Base-by-base conservation (phyloP, 2,113 vertebrate species). In the Caracal caracal region DNA sequence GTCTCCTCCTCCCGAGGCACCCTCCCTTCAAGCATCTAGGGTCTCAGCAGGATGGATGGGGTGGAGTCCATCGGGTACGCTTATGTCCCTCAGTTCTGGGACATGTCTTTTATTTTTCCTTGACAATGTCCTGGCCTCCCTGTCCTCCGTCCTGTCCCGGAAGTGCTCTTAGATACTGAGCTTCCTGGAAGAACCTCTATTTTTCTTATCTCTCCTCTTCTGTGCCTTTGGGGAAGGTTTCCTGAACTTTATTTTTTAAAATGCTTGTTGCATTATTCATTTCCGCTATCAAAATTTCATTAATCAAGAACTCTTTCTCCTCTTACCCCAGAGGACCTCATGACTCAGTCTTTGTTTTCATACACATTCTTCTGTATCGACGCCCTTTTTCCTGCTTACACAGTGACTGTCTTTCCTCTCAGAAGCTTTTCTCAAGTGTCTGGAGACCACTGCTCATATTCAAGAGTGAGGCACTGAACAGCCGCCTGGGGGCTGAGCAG, bases 321-420 rank as follows among this genome's bases (percentile, higher is more conserved):
- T 51, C 26, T 10, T 8, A 19, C 47, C 75, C 66, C n/a, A 2
- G 6, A 56, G 68, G 51, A 13, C 49, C 68, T 9, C 17, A 11
- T 6, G 51, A 47, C 51, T 78, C 28, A 33, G 75, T 33, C 47
- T 51, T 51, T 51, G 43, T 78, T 78, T 51, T 20, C 8, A 30
- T 10, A 11, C 9, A 2, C 0, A 3, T 17, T 53, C n/a, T 49
- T 20, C 66, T 0, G 1, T 35, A 10, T 16, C 7, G 7, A 17
- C 7, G 0, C 43, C n/a, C 66, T 30, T 51, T 37, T 53, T 37
- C 35, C 68, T 9, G 15, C 8, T 40, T 5, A 35, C 47, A 7
- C 2, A 0, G 49, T 1, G 6, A 15, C 66, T 26, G 37, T 43
- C 35, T 56, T 40, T 59, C 47, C 49, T 28, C 65, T 0, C 2